These are phyloP conservation scores for Anthopleura xanthogrammica DNA, from an alignment of 92 coral and sea anemone genomes.

Conservation along the genomic window DNA sequence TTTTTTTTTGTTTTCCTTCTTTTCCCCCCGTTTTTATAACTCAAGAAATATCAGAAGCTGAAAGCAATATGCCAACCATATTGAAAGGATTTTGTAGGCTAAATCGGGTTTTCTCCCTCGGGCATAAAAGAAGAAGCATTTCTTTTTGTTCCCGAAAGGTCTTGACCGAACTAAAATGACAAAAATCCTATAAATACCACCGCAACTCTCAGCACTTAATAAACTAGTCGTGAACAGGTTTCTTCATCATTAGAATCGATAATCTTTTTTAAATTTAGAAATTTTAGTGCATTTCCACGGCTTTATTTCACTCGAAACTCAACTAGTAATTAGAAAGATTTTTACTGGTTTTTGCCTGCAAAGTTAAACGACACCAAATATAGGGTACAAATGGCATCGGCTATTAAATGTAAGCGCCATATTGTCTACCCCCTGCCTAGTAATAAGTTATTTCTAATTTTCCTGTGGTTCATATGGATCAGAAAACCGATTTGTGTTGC, in stretches of 20 bases:
- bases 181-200: background rate
- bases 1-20: background rate
- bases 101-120: background rate
- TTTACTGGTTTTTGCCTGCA: background rate
- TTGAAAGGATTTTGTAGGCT: background rate
- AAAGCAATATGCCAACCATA: background rate
- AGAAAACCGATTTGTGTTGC: background rate
- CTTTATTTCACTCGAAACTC: background rate
- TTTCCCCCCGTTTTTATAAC: background rate
- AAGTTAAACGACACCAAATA: background rate
- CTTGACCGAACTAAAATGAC: slow-evolving; percentile 3
- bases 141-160: background rate
- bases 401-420: slow-evolving; percentile 15
- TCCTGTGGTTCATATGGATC: slow-evolving; percentile 1
- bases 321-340: background rate
- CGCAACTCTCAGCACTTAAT: background rate
- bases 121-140: background rate
- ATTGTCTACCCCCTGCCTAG: slow-evolving; percentile 15
- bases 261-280: background rate
- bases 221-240: background rate
- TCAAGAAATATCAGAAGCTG: background rate
- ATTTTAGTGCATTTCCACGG: background rate
- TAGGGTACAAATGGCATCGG: background rate
- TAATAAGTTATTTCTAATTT: slow-evolving; percentile 21
- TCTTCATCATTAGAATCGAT: background rate